A percentile compares a stretch with the other conserved stretches of the same genome.
phyloP scores from a whole-genome alignment of 2,113 vertebrate species.

The Chlamydotis undulata region DNA sequence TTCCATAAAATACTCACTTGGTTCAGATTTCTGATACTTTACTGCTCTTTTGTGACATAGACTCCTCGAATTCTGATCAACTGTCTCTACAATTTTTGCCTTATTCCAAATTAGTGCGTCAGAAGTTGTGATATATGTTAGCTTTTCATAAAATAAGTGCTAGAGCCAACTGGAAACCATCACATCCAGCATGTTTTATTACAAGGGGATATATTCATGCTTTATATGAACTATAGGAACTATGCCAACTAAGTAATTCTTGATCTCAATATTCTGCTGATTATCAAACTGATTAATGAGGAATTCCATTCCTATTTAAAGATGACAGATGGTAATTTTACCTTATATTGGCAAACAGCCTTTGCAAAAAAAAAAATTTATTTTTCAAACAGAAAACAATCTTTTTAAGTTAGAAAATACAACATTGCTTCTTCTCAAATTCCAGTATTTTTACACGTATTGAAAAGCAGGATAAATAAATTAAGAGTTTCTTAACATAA shows the following conservation, averaged over 20 bases:
- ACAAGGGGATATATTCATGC: constrained; percentile 25
- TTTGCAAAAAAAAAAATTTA: not conserved
- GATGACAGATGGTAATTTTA: constrained; percentile 19
- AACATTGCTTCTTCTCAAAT: not conserved
- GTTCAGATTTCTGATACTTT: constrained; percentile 22
- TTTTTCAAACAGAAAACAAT: not conserved
- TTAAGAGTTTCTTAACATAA: not conserved
- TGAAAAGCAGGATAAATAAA: not conserved
- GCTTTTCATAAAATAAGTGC: constrained; percentile 60
- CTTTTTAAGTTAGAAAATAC: not conserved
- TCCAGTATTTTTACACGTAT: not conserved
- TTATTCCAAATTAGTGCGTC: constrained; percentile 51
- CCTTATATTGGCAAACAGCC: not conserved
- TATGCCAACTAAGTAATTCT: constrained; percentile 32
- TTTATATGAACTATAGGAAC: constrained; percentile 49
- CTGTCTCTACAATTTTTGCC: constrained; percentile 25
- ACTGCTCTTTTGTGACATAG: not conserved
- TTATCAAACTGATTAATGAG: constrained; percentile 40
- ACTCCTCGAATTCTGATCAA: constrained; percentile 21
- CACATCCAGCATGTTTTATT: constrained; percentile 52
- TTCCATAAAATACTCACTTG: not conserved
- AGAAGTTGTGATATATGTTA: constrained; percentile 64
- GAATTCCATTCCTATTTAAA: not conserved
- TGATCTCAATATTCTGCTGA: constrained; percentile 12
- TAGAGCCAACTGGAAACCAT: constrained; percentile 64